Evolutionary conservation across 2,113 vertebrate genomes (phyloP).

Genomic region (Boulengeromyrus knoepffleri): DNA sequence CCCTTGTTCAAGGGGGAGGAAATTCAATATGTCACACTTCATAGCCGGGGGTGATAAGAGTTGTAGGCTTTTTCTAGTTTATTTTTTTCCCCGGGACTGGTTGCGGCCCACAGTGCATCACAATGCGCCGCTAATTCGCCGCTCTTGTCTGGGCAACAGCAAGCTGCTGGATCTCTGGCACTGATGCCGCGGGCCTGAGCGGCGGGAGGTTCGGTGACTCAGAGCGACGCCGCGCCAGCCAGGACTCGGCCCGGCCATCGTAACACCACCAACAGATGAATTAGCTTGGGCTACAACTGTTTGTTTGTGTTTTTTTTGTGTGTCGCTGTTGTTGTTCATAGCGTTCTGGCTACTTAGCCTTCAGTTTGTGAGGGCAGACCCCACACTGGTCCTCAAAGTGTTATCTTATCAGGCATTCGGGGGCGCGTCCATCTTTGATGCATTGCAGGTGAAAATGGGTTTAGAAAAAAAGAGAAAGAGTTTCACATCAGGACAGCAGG

Average conservation of each 20-base stretch:
- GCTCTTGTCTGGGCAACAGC: constrained; percentile 40
- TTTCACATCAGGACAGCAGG: background rate
- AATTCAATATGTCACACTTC: background rate
- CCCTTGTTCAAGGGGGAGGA: background rate
- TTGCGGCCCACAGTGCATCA: background rate
- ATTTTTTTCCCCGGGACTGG: background rate
- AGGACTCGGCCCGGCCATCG: too few relatives aligned
- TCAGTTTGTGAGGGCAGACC: background rate
- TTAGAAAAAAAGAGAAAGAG: background rate
- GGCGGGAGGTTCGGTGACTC: background rate
- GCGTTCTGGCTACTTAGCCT: background rate
- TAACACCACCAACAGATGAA: background rate
- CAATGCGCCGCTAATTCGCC: background rate
- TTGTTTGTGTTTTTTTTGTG: background rate
- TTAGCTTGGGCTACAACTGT: background rate
- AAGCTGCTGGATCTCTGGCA: constrained; percentile 37
- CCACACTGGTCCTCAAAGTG: background rate
- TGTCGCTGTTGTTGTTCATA: background rate
- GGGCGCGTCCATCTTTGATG: background rate
- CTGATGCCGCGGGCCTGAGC: constrained; percentile 14
- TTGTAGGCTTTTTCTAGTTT: background rate
- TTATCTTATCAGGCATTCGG: background rate
- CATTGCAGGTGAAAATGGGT: background rate
- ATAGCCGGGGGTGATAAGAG: background rate
- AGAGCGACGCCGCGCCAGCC: background rate